These are phyloP conservation scores for Auanema sp. DNA, from an alignment of 2,888 invertebrate genomes.

Conservation along the genomic window DNA sequence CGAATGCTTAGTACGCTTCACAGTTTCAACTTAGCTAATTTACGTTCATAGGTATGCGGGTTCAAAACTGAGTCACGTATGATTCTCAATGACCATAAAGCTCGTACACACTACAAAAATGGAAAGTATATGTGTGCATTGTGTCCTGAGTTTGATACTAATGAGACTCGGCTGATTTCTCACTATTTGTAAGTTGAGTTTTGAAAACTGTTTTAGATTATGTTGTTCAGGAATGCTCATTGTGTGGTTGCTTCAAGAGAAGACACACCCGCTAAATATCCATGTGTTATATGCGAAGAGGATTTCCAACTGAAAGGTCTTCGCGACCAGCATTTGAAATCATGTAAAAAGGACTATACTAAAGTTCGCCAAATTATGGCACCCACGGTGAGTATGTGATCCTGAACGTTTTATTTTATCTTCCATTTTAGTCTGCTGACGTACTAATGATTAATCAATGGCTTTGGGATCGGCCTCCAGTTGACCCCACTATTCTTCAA, in stretches of 20 bases:
- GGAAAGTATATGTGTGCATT: conserved; percentile 53
- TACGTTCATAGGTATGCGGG: conserved; percentile 44
- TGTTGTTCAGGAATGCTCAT: conserved; percentile 49
- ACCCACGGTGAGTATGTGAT: conserved; percentile 24
- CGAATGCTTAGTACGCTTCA: conserved; percentile 38
- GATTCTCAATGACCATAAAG: conserved; percentile 46
- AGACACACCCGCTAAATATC: conserved; percentile 52
- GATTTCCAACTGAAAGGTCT: conserved; percentile 58
- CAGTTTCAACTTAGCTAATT: neutral
- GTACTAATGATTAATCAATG: conserved; percentile 51
- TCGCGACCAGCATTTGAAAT: conserved; percentile 44
- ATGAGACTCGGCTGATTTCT: conserved; percentile 52
- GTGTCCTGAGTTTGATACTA: conserved; percentile 60
- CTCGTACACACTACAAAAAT: conserved; percentile 47
- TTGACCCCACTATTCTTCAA: conserved; percentile 55
- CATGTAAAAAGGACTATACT: conserved; percentile 56
- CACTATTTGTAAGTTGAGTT: conserved; percentile 53
- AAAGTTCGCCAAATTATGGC: conserved; percentile 42
- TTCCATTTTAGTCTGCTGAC: conserved; percentile 37
- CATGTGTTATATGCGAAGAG: conserved; percentile 60
- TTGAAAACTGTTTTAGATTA: neutral
- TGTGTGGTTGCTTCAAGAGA: conserved; percentile 46
- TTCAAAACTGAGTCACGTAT: conserved; percentile 57
- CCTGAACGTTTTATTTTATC: neutral
- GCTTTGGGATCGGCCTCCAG: conserved; percentile 60